Conservation (phyloP, 2,888 invertebrate species). For the Agriotes lineatus region DNA sequence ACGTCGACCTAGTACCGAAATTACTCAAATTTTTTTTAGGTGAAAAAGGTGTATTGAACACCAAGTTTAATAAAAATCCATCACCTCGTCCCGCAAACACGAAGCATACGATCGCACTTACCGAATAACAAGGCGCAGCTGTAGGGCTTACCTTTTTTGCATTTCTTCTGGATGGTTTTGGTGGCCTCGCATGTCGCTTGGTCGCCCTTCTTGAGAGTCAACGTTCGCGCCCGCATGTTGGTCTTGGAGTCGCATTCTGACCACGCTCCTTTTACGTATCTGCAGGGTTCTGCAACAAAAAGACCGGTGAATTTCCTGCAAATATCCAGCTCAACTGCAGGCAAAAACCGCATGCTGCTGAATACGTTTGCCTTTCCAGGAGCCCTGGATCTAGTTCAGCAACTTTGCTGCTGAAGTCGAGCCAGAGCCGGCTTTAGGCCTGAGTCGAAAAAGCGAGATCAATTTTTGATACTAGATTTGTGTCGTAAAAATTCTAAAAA, state of each 20-base stretch:
- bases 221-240: constrained; percentile 84
- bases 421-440: no score
- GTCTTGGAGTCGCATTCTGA: constrained; percentile 88
- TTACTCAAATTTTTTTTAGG: no score
- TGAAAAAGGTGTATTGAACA: background rate
- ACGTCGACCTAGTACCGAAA: no score
- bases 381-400: background rate
- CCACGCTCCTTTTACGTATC: constrained; percentile 90
- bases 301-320: background rate
- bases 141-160: constrained; percentile 83
- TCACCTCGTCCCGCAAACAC: constrained; percentile 20
- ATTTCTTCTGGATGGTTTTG: constrained; percentile 90
- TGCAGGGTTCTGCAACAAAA: constrained; percentile 75
- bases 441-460: no score
- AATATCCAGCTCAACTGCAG: no score
- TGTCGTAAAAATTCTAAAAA: no score
- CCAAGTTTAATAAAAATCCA: constrained; percentile 6
- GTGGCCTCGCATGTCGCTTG: constrained; percentile 82
- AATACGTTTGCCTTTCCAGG: background rate
- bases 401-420: no score
- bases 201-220: constrained; percentile 89
- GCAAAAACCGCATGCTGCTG: background rate
- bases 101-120: constrained; percentile 16
- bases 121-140: constrained; percentile 25
- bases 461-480: no score